These are phyloP conservation scores for Bedellia somnulentella DNA, from an alignment of 2,888 invertebrate genomes.

Conservation along the genomic window DNA sequence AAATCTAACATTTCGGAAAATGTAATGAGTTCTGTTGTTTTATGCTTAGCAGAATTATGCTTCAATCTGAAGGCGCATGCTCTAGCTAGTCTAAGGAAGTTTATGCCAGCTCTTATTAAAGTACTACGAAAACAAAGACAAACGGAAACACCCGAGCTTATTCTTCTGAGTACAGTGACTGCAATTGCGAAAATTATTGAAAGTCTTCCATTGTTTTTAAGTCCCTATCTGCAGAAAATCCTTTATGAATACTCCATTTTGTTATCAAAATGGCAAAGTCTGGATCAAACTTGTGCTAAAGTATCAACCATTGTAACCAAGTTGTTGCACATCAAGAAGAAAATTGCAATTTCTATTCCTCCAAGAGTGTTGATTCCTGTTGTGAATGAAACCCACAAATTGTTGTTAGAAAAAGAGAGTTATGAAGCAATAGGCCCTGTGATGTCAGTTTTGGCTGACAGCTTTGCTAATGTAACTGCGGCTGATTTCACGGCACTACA, in stretches of 20 bases:
- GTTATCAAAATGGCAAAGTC: slow-evolving; percentile 48
- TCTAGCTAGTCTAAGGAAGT: slow-evolving; percentile 72
- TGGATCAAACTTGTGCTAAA: slow-evolving; percentile 49
- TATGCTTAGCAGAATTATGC: slow-evolving; percentile 80
- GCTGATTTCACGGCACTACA: slow-evolving; percentile 68
- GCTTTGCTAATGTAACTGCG: slow-evolving; percentile 64
- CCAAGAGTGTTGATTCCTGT: slow-evolving; percentile 77
- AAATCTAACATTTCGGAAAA: slow-evolving; percentile 55
- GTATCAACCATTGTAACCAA: slow-evolving; percentile 58
- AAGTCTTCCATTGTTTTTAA: slow-evolving; percentile 79
- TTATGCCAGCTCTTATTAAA: slow-evolving; percentile 75
- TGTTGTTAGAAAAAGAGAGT: slow-evolving; percentile 59
- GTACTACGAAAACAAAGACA: slow-evolving; percentile 65
- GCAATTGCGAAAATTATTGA: slow-evolving; percentile 82
- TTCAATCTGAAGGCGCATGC: slow-evolving; percentile 74
- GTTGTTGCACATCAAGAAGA: slow-evolving; percentile 64
- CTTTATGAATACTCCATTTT: slow-evolving; percentile 66
- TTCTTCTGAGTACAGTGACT: slow-evolving; percentile 74
- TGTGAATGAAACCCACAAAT: slow-evolving; percentile 65
- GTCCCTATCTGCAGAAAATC: slow-evolving; percentile 78
- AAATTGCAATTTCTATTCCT: slow-evolving; percentile 69
- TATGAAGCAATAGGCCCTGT: slow-evolving; percentile 68
- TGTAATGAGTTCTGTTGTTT: slow-evolving; percentile 71
- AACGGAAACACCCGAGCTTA: slow-evolving; percentile 60
- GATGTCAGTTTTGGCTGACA: slow-evolving; percentile 76